Base-by-base conservation (phyloP, 2,113 vertebrate species). In the Galbula dea region DNA sequence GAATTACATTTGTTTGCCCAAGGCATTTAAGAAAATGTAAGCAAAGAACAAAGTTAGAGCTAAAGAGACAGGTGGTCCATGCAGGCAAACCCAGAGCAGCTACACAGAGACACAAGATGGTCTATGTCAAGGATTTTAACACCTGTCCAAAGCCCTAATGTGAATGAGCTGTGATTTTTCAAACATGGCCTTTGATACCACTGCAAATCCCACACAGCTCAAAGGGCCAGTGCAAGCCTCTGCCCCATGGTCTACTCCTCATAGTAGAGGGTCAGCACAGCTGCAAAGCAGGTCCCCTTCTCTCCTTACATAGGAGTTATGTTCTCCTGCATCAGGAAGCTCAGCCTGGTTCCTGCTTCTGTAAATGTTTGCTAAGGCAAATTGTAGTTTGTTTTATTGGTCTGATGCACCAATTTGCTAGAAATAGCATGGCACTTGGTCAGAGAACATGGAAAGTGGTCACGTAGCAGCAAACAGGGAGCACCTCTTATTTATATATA, bases 191-290 rank as follows among this genome's bases (percentile, higher is more conserved):
- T 71, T 83, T 89, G 55, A 16, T 10, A 23, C 12, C 29, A 36
- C 10, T 74, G 45, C 17, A 74, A 80, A 89, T 10, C 19, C 41
- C 58, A 27, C 29, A 6, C 27, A 43, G n/a, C 52, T 46, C 52
- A 18, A 20, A 72, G 27, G 20, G 30, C 26, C 52, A 19, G 26
- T 4, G 10, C 27, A 36, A 65, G 7, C 17, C 57, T 36, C 45
- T 79, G 45, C n/a, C 34, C 27, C 6, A 0, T 12, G 22, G 30
- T 39, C 11, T 23, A 45, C 46, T 65, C n/a, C 41, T 15, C 1
- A 0, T 26, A 1, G 0, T 0, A 0, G 12, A 26, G 39, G 11
- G 43, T 72, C 22, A 0, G 21, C 9, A 13, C 14, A 24, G 26
- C 37, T 43, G 5, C 15, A 15, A 65, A 15, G 24, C 7, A 39